Percentiles rank a stretch among this genome's conserved stretches.
These are phyloP conservation scores for Gambusia affinis DNA, from an alignment of 2,113 vertebrate species.

Conservation along the genomic window DNA sequence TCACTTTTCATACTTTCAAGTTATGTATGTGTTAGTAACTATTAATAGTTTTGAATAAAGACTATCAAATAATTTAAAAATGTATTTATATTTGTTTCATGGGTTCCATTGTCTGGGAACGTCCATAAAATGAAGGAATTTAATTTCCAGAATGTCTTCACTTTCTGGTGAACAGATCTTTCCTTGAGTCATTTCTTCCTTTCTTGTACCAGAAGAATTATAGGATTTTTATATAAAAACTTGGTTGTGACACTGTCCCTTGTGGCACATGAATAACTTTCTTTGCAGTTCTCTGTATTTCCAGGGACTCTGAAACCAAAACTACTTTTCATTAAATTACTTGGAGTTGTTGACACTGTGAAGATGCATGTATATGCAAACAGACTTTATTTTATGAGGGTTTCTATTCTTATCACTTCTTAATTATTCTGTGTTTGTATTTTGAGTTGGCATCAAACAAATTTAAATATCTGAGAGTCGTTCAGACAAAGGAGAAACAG, in stretches of 20 bases:
- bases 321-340: background rate
- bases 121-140: background rate
- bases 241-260: background rate
- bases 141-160: background rate
- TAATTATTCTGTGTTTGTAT: conserved; percentile 31
- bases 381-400: background rate
- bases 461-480: conserved; percentile 42
- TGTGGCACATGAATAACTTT: background rate
- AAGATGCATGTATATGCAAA: background rate
- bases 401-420: conserved; percentile 20
- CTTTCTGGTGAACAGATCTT: background rate
- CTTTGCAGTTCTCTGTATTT: background rate
- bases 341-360: background rate
- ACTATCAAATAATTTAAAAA: background rate
- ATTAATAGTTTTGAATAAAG: background rate
- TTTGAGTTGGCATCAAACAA: conserved; percentile 31
- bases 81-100: background rate
- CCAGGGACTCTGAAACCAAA: conserved; percentile 1
- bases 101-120: background rate
- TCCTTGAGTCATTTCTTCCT: background rate
- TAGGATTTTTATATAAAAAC: background rate
- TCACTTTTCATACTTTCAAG: background rate
- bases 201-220: background rate
- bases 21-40: background rate
- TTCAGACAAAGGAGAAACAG: conserved; percentile 49